These are phyloP conservation scores for Vanessa cardui DNA, from an alignment of 2,888 invertebrate genomes.

Conservation along the genomic window DNA sequence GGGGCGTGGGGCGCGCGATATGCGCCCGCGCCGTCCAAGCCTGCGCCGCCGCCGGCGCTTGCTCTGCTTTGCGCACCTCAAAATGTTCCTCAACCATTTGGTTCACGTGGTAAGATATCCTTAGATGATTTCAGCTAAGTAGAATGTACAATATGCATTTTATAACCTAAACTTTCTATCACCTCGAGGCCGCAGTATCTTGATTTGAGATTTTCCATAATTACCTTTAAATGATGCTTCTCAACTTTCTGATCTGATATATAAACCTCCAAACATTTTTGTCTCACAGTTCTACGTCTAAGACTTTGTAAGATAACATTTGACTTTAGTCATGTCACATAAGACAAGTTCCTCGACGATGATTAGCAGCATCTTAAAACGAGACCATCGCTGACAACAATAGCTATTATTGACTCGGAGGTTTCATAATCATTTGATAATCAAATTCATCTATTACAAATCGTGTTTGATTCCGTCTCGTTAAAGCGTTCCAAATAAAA, in stretches of 20 bases:
- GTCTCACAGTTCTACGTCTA: not conserved
- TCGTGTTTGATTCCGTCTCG: slow-evolving; percentile 25
- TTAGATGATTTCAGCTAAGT: slow-evolving; percentile 8
- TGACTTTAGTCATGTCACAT: too few species aligned
- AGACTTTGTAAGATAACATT: too few species aligned
- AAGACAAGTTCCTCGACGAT: not conserved
- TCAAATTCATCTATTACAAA: slow-evolving; percentile 30
- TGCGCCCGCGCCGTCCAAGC: slow-evolving; percentile 51
- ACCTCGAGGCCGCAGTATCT: slow-evolving; percentile 3
- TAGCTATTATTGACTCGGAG: slow-evolving; percentile 1
- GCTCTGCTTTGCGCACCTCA: slow-evolving; percentile 57
- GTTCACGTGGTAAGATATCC: slow-evolving; percentile 13
- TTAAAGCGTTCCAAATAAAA: slow-evolving; percentile 34
- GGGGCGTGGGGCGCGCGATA: slow-evolving; percentile 47
- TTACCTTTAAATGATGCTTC: not conserved
- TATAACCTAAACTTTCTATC: slow-evolving; percentile 13
- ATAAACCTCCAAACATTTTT: not conserved
- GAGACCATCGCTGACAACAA: slow-evolving; percentile 17
- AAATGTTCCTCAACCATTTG: slow-evolving; percentile 5
- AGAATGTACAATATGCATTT: slow-evolving; percentile 6
- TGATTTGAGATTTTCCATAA: slow-evolving; percentile 6
- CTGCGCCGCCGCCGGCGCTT: slow-evolving; percentile 63
- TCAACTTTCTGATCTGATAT: not conserved
- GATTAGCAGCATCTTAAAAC: slow-evolving; percentile 14
- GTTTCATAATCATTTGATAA: slow-evolving; percentile 31